Conservation (phyloP, 2,888 invertebrate species). For the Megastigmus dorsalis region DNA sequence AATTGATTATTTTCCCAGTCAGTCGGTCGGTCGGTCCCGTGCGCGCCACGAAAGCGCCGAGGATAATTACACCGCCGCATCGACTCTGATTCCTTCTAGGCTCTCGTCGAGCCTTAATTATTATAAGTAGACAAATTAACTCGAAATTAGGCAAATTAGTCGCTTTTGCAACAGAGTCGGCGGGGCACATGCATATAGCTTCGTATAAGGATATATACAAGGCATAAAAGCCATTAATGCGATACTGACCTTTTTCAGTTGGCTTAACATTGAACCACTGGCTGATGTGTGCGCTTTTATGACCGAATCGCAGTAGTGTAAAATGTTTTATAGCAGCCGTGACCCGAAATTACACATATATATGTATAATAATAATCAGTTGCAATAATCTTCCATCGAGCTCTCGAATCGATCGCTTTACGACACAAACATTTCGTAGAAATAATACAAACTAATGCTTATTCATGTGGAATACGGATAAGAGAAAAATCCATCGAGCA, state of each 20-base stretch:
- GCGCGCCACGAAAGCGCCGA: too few species aligned
- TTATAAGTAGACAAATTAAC: slow-evolving; percentile 37
- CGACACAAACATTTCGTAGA: too few species aligned
- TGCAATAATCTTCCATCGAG: too few species aligned
- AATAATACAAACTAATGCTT: too few species aligned
- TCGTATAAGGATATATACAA: too few species aligned
- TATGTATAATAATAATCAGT: too few species aligned
- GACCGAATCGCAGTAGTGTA: not conserved
- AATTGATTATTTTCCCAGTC: not conserved
- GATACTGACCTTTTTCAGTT: slow-evolving; percentile 21
- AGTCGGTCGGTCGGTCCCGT: too few species aligned
- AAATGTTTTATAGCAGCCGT: not conserved
- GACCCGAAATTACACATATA: not conserved
- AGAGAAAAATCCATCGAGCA: too few species aligned
- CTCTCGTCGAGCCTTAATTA: slow-evolving; percentile 15
- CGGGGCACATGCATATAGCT: too few species aligned
- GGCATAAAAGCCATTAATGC: not conserved
- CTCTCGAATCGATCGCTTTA: too few species aligned
- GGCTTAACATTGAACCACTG: slow-evolving; percentile 3
- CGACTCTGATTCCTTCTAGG: slow-evolving; percentile 34
- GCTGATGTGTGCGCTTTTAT: slow-evolving; percentile 7
- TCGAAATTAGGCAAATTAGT: slow-evolving; percentile 31
- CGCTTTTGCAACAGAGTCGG: not conserved
- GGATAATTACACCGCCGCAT: slow-evolving; percentile 22
- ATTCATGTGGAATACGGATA: too few species aligned